Evolutionary conservation across 92 coral and sea anemone genomes (phyloP).

Genomic region (Epizoanthus stellaris): DNA sequence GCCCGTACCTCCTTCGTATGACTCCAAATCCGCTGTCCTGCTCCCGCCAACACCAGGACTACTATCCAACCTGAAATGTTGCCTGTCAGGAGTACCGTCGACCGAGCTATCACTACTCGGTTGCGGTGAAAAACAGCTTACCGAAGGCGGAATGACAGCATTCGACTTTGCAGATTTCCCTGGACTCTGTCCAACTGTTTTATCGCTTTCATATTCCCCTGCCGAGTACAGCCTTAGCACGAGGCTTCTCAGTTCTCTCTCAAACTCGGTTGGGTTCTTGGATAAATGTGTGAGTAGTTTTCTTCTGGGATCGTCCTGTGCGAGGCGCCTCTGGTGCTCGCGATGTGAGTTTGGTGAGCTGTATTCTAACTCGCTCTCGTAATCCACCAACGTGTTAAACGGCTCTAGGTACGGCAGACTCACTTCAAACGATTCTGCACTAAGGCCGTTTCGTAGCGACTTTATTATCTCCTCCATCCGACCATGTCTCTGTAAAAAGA

Average conservation of each 20-base stretch:
- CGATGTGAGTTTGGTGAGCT: slow-evolving; percentile 35
- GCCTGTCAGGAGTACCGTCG: neutral
- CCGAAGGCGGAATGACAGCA: neutral
- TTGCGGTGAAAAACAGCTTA: neutral
- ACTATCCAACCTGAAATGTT: neutral
- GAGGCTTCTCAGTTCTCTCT: slow-evolving; percentile 68
- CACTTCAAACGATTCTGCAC: slow-evolving; percentile 52
- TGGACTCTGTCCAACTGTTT: neutral
- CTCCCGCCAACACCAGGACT: neutral
- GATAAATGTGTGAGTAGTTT: slow-evolving; percentile 73
- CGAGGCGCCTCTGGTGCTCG: slow-evolving; percentile 35
- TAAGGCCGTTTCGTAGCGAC: slow-evolving; percentile 43
- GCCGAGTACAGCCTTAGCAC: slow-evolving; percentile 84
- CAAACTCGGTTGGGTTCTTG: slow-evolving; percentile 73
- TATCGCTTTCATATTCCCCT: slow-evolving; percentile 21
- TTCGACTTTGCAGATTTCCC: neutral
- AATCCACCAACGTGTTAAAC: slow-evolving; percentile 60
- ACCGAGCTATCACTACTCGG: neutral
- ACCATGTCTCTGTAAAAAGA: slow-evolving; percentile 64
- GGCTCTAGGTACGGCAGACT: slow-evolving; percentile 67
- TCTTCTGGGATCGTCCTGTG: slow-evolving; percentile 39
- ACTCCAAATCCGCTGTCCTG: neutral
- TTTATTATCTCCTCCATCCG: slow-evolving; percentile 76
- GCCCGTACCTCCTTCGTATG: neutral
- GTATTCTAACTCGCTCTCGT: slow-evolving; percentile 70